Conservation (phyloP, 2,888 invertebrate genomes). For the Acleris literana region DNA sequence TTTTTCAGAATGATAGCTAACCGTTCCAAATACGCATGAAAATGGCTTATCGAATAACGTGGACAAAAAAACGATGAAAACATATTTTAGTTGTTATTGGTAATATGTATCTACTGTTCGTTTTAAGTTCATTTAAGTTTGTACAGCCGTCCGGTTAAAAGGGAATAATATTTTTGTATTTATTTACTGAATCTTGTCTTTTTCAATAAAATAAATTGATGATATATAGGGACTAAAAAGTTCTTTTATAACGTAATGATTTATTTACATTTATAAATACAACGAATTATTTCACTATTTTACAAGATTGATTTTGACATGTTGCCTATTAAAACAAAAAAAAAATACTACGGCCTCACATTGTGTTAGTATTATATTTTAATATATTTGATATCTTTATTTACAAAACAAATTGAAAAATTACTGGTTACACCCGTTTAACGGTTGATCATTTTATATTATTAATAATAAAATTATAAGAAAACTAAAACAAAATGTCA, state of each 20-base stretch:
- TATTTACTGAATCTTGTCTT: slow-evolving; percentile 10
- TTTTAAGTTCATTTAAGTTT: slow-evolving; percentile 31
- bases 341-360: neutral
- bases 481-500: neutral
- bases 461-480: slow-evolving; percentile 7
- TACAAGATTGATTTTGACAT: slow-evolving; percentile 5
- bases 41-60: slow-evolving; percentile 13
- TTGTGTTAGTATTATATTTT: neutral
- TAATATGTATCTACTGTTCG: neutral
- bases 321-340: slow-evolving; percentile 3
- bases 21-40: slow-evolving; percentile 23
- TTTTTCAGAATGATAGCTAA: too few species aligned
- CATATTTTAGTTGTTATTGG: neutral
- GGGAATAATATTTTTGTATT: slow-evolving; percentile 20
- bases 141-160: slow-evolving; percentile 39
- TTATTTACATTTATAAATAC: slow-evolving; percentile 24
- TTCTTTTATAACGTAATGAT: neutral
- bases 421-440: slow-evolving; percentile 22
- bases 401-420: neutral
- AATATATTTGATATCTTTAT: neutral
- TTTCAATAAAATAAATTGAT: neutral
- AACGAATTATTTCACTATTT: slow-evolving; percentile 24
- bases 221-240: neutral
- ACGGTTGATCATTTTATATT: slow-evolving; percentile 18
- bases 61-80: neutral